phyloP scores from a whole-genome alignment of 2,113 vertebrate species.

The Callipepla californica region DNA sequence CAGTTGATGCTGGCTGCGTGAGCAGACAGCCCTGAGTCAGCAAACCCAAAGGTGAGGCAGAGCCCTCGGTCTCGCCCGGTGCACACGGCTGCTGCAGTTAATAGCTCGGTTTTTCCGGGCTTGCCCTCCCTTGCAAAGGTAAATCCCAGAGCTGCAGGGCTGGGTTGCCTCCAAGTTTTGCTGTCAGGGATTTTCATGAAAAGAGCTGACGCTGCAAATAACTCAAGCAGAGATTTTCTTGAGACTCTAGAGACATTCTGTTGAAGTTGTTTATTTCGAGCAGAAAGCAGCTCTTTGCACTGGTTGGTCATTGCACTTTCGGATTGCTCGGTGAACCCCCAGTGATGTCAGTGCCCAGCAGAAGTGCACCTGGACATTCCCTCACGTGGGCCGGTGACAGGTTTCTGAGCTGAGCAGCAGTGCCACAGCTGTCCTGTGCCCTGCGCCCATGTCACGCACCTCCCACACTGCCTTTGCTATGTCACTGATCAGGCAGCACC shows the following conservation, averaged over 20 bases:
- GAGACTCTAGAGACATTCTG: background rate
- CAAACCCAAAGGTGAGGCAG: background rate
- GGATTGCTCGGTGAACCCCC: background rate
- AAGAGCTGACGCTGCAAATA: background rate
- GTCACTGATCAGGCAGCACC: background rate
- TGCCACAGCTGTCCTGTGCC: background rate
- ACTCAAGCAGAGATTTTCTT: background rate
- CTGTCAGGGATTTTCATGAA: background rate
- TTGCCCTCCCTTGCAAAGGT: background rate
- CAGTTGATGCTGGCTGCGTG: background rate
- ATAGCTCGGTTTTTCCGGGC: background rate
- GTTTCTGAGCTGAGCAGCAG: background rate
- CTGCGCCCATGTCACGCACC: accelerated
- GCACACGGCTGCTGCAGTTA: accelerated
- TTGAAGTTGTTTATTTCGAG: background rate
- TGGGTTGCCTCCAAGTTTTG: background rate
- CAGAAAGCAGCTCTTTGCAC: background rate
- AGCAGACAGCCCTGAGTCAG: background rate
- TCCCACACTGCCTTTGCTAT: background rate
- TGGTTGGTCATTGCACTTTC: background rate
- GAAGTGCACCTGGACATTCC: background rate
- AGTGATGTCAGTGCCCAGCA: background rate
- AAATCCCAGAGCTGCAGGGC: background rate
- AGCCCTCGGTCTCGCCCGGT: accelerated
- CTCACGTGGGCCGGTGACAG: background rate